Evolutionary conservation across 2,888 invertebrate genomes (phyloP).

Genomic region (Oxyteleia sp.): DNA sequence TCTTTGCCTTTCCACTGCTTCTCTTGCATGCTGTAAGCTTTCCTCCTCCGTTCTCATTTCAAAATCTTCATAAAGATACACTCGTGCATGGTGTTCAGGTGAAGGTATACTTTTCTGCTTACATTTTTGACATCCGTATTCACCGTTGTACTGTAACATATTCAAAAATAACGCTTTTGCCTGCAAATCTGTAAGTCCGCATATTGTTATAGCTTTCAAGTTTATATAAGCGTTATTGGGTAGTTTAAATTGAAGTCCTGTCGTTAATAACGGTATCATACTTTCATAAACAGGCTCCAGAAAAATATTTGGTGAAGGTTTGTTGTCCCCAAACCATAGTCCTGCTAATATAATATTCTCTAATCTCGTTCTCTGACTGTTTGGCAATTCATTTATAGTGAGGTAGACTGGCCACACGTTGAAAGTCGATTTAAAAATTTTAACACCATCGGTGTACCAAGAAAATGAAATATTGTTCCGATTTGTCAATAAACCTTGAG

Average conservation of each 20-base stretch:
- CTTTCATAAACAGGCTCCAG: conserved; percentile 40
- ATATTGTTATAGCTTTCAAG: conserved; percentile 34
- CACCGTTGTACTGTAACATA: conserved; percentile 37
- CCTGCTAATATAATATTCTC: conserved; percentile 72
- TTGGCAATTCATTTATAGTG: conserved; percentile 73
- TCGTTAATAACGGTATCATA: conserved; percentile 22
- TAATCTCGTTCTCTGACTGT: conserved; percentile 41
- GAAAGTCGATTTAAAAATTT: conserved; percentile 57
- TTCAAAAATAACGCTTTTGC: conserved; percentile 66
- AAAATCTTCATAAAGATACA: conserved; percentile 44
- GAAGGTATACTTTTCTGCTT: neutral
- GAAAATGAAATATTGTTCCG: conserved; percentile 26
- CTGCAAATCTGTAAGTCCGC: conserved; percentile 53
- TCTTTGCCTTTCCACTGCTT: conserved; percentile 18
- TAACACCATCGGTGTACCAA: conserved; percentile 64
- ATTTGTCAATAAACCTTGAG: neutral
- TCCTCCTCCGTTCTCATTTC: conserved; percentile 32
- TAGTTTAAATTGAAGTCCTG: conserved; percentile 30
- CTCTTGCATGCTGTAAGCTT: conserved; percentile 14
- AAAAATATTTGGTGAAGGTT: conserved; percentile 58
- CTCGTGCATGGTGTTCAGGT: neutral
- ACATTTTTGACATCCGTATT: conserved; percentile 51
- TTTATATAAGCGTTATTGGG: conserved; percentile 8
- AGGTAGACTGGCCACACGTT: conserved; percentile 71
- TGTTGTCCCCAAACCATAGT: conserved; percentile 69